phyloP scores from a whole-genome alignment of 2,797 vertebrate genomes.

The Myotis pilosus region DNA sequence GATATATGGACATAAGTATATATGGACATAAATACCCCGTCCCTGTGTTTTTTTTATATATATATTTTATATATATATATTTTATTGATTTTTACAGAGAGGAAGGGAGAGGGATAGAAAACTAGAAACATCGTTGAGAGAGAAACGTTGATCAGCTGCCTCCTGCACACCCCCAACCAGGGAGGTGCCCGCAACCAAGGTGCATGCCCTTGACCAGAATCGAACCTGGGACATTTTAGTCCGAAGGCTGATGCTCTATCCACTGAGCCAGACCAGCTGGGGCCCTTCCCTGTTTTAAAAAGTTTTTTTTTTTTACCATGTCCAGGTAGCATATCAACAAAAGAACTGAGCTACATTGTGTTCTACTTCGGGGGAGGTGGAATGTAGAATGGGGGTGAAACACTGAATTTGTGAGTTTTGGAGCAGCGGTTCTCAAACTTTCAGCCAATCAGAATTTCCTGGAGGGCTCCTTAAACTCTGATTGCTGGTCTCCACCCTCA shows the following conservation, averaged over 20 bases:
- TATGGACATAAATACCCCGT: background rate
- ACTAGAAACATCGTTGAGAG: too few relatives aligned
- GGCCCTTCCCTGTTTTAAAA: background rate
- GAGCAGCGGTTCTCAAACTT: background rate
- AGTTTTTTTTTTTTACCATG: background rate
- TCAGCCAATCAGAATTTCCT: background rate
- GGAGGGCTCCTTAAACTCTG: background rate
- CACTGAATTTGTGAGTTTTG: background rate
- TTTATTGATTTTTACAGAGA: too few relatives aligned
- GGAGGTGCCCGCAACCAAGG: too few relatives aligned
- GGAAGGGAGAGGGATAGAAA: too few relatives aligned
- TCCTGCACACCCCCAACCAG: too few relatives aligned
- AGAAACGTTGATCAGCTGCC: too few relatives aligned
- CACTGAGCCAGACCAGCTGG: too few relatives aligned
- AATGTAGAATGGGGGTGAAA: background rate
- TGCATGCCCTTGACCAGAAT: too few relatives aligned
- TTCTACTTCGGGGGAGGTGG: accelerated
- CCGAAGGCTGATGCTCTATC: too few relatives aligned
- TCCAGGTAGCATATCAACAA: background rate
- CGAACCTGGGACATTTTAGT: too few relatives aligned
- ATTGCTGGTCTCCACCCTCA: background rate
- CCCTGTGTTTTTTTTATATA: background rate
- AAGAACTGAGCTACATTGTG: background rate
- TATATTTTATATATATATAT: too few relatives aligned
- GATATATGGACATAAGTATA: too few relatives aligned